Conservation (phyloP, 2,888 invertebrate genomes). For the Tanytarsus gracilentus region DNA sequence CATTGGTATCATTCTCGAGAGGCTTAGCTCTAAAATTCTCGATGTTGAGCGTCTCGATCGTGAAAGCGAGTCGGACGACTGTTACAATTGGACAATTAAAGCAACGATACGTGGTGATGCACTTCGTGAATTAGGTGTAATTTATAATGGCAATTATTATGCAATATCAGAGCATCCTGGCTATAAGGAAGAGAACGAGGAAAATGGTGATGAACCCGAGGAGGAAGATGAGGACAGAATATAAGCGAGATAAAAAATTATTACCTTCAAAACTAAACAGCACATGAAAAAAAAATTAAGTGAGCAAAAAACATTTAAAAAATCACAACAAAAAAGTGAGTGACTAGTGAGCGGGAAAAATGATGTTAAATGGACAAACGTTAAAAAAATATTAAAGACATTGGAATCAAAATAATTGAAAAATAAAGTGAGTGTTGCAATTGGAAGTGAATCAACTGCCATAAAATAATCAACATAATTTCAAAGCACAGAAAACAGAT, state of each 20-base stretch:
- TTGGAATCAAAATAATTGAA: conserved; percentile 26
- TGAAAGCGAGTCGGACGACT: conserved; percentile 86
- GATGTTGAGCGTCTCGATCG: conserved; percentile 88
- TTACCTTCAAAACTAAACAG: background rate
- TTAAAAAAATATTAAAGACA: conserved; percentile 22
- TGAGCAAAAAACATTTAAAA: conserved; percentile 9
- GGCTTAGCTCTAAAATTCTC: conserved; percentile 84
- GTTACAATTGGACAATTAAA: conserved; percentile 95
- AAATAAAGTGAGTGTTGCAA: background rate
- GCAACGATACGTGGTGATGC: conserved; percentile 89
- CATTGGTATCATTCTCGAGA: conserved; percentile 87
- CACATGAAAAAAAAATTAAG: too few relatives aligned
- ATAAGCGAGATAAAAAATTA: conserved; percentile 39
- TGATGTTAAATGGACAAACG: too few relatives aligned
- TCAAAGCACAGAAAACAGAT: too few relatives aligned
- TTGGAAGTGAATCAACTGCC: background rate
- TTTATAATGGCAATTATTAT: conserved; percentile 92
- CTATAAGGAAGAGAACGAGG: conserved; percentile 82
- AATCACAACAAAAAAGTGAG: background rate
- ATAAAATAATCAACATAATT: background rate
- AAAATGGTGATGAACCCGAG: conserved; percentile 72
- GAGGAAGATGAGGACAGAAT: conserved; percentile 66
- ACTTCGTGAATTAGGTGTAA: conserved; percentile 81
- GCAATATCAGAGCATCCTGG: conserved; percentile 92
- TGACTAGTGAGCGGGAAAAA: too few relatives aligned